Evolutionary conservation across 92 coral and sea anemone species (phyloP).

Genomic region (Umimayanthus kanabou): DNA sequence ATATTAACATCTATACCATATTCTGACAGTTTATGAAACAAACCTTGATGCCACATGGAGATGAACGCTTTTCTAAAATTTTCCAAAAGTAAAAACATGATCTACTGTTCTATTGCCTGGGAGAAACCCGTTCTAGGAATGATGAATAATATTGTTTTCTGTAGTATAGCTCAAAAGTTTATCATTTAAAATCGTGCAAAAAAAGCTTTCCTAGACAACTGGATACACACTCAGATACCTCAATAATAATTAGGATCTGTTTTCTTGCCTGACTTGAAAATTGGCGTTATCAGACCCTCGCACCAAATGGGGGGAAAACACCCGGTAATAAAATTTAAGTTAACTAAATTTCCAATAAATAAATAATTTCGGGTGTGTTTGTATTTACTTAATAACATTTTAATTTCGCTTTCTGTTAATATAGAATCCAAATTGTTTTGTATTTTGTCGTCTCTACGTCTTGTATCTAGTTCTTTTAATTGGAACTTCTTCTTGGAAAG

Average conservation of each 20-base stretch:
- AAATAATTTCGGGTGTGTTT: too few species aligned
- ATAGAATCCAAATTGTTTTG: neutral
- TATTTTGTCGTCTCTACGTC: neutral
- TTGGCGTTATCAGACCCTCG: too few species aligned
- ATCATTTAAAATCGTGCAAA: constrained; percentile 35
- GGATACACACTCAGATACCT: constrained; percentile 46
- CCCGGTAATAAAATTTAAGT: too few species aligned
- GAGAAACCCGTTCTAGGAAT: too few species aligned
- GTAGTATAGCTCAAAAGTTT: constrained; percentile 26
- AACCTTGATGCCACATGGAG: constrained; percentile 54
- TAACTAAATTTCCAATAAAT: too few species aligned
- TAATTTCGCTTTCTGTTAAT: constrained; percentile 40
- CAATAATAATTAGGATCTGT: constrained; percentile 44
- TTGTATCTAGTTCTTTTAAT: neutral
- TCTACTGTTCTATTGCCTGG: constrained; percentile 21
- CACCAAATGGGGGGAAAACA: too few species aligned
- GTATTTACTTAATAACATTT: neutral
- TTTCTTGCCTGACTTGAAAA: constrained; percentile 46
- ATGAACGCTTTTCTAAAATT: constrained; percentile 63
- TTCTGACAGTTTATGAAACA: constrained; percentile 9
- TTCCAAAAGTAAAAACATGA: constrained; percentile 36
- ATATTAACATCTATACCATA: too few species aligned
- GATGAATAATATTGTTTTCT: neutral
- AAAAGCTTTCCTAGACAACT: constrained; percentile 50
- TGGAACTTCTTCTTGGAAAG: neutral